Percentiles rank a stretch among this genome's conserved stretches.
These are phyloP conservation scores for Polypedilum pembai DNA, from an alignment of 1,140 invertebrate genomes.

Conservation along the genomic window DNA sequence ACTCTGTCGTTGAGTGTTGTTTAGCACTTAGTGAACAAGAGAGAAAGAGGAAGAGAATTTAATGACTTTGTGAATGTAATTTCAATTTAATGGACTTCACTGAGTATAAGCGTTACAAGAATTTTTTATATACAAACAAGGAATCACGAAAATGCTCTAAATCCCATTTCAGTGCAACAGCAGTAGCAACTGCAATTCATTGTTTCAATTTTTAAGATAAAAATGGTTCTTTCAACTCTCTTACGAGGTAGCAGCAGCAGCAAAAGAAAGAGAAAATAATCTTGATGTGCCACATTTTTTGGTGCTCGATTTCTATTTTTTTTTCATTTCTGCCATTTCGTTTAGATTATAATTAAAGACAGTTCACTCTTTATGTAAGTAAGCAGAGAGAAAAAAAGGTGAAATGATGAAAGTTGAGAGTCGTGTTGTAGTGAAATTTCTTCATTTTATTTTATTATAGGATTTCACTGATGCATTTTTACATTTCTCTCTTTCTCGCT, in stretches of 20 bases:
- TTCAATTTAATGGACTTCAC: neutral
- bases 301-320: neutral
- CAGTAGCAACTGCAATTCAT: neutral
- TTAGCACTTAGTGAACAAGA: too few relatives aligned
- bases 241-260: neutral
- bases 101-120: neutral
- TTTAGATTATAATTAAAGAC: slow-evolving; percentile 19
- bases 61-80: neutral
- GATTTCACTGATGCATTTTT: neutral
- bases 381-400: neutral
- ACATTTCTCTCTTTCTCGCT: neutral
- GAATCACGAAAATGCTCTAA: slow-evolving; percentile 17
- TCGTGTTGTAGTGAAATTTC: slow-evolving; percentile 1
- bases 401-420: slow-evolving; percentile 6
- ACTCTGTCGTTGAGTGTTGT: too few relatives aligned
- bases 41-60: too few relatives aligned
- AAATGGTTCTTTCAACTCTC: too few relatives aligned
- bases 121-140: neutral
- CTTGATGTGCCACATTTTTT: slow-evolving; percentile 17
- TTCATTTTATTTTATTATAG: neutral
- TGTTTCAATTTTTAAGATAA: neutral
- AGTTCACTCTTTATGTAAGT: neutral
- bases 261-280: neutral
- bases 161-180: slow-evolving; percentile 9
- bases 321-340: neutral